Conservation (phyloP, 2,888 invertebrate species). For the Spodoptera littoralis region DNA sequence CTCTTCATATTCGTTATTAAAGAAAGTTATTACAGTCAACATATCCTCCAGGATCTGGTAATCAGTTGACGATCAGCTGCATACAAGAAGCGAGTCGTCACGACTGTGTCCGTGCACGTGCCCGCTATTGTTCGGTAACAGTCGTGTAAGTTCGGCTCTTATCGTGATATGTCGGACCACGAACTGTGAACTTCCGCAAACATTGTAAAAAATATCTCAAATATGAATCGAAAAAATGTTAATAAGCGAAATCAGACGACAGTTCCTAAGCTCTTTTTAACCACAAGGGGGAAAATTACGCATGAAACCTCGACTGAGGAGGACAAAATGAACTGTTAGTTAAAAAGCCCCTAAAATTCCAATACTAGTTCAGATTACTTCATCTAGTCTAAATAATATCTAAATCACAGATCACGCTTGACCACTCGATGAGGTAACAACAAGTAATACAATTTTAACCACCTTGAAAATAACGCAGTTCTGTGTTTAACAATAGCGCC, state of each 20-base stretch:
- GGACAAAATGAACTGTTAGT: too few species aligned
- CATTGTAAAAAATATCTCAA: background rate
- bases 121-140: slow-evolving; percentile 12
- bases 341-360: too few species aligned
- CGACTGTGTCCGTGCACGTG: slow-evolving; percentile 19
- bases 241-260: too few species aligned
- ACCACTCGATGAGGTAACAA: slow-evolving; percentile 37
- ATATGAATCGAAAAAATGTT: too few species aligned
- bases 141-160: slow-evolving; percentile 13
- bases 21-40: slow-evolving; percentile 9
- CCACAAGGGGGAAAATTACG: too few species aligned
- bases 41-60: slow-evolving; percentile 11
- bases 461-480: slow-evolving; percentile 55
- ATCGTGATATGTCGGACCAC: slow-evolving; percentile 19
- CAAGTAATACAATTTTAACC: slow-evolving; percentile 44
- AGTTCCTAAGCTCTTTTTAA: too few species aligned
- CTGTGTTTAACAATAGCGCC: slow-evolving; percentile 46
- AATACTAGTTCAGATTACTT: too few species aligned
- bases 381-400: background rate
- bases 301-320: too few species aligned
- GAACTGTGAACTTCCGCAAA: slow-evolving; percentile 21
- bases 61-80: slow-evolving; percentile 7
- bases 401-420: slow-evolving; percentile 12
- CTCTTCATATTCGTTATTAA: background rate
- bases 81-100: slow-evolving; percentile 16